Evolutionary conservation across 2,113 vertebrate genomes (phyloP).

Genomic region (Zosterops hypoxanthus): DNA sequence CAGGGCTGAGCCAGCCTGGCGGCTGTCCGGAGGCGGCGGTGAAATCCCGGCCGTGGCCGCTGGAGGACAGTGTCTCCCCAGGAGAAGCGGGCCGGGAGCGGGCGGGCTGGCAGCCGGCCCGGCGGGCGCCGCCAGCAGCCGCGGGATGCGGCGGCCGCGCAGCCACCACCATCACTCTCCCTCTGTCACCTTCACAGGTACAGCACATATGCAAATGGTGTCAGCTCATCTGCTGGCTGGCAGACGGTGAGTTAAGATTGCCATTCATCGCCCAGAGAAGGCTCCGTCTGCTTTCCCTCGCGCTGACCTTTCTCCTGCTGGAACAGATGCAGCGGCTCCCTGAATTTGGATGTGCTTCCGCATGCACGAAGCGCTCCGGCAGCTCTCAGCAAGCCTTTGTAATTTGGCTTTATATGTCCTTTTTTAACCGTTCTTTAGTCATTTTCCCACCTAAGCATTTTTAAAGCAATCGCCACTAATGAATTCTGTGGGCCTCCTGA

Average conservation of each 20-base stretch:
- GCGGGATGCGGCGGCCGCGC: background rate
- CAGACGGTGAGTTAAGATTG: constrained; percentile 20
- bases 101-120: background rate
- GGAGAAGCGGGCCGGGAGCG: background rate
- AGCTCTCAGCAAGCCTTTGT: background rate
- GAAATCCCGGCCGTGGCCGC: constrained; percentile 44
- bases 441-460: background rate
- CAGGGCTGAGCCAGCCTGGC: rapidly evolving
- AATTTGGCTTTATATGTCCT: background rate
- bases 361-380: background rate
- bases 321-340: background rate
- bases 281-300: constrained; percentile 33
- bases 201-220: constrained; percentile 38
- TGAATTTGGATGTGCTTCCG: background rate
- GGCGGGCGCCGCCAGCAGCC: background rate
- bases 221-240: constrained; percentile 46
- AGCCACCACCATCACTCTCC: background rate
- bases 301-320: constrained; percentile 47
- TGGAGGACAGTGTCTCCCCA: constrained; percentile 65
- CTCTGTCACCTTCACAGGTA: constrained; percentile 65
- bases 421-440: background rate
- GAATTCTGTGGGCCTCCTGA: background rate
- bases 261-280: constrained; percentile 28
- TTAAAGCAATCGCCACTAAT: background rate
- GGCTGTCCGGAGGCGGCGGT: background rate